phyloP scores from a whole-genome alignment of 2,113 vertebrate genomes.

The Dicerorhinus sumatrensis region DNA sequence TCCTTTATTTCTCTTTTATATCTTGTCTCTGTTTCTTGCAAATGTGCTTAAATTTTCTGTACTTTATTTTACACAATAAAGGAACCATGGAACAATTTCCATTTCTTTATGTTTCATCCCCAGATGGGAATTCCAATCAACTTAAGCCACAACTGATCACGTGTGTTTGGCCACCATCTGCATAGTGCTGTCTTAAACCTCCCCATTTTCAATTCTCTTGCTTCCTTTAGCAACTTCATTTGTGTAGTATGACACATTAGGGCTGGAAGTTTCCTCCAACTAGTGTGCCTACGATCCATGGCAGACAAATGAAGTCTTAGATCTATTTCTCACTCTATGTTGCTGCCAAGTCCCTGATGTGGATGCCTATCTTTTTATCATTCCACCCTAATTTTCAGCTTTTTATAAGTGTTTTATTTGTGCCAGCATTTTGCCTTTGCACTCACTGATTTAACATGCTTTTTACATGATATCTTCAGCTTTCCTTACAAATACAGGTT shows the following conservation, averaged over 20 bases:
- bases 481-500: constrained; percentile 47
- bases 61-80: not conserved
- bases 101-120: not conserved
- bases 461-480: not conserved
- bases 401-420: constrained; percentile 43
- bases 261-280: not conserved
- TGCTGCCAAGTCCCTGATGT: not conserved
- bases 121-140: constrained; percentile 74
- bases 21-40: not conserved
- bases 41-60: not conserved
- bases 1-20: not conserved
- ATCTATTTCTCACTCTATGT: not conserved
- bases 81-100: not conserved
- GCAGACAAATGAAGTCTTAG: not conserved
- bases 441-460: not conserved
- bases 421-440: constrained; percentile 24
- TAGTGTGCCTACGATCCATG: not conserved
- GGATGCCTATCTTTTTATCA: constrained; percentile 36
- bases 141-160: constrained; percentile 59
- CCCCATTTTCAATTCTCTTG: constrained; percentile 51
- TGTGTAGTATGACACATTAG: constrained; percentile 16
- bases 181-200: not conserved
- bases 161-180: constrained; percentile 42
- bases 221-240: constrained; percentile 24
- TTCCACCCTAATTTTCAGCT: not conserved